Conservation (phyloP, 2,888 invertebrate species). For the Melanophora roralis region DNA sequence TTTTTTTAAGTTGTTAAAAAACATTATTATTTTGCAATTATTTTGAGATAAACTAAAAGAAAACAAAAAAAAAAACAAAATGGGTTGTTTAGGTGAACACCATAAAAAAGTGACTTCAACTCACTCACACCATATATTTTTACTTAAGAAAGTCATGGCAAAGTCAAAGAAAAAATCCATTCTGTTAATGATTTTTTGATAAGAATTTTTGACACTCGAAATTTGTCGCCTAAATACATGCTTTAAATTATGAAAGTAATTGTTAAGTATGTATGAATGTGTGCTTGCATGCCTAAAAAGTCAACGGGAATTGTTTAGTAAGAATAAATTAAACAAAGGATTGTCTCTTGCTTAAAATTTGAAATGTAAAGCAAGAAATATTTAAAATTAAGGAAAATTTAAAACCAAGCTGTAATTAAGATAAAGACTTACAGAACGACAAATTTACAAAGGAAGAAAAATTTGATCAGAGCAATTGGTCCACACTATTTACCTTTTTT, state of each 20-base stretch:
- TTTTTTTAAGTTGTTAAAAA: conserved; percentile 25
- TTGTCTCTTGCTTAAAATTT: too few species aligned
- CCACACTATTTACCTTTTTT: too few species aligned
- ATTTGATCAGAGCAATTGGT: too few species aligned
- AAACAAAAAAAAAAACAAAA: background rate
- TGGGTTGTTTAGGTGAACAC: background rate
- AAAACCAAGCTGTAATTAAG: too few species aligned
- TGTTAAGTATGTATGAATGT: background rate
- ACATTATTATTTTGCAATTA: background rate
- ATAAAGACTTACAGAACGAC: too few species aligned
- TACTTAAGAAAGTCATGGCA: conserved; percentile 11
- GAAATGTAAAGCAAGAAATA: too few species aligned
- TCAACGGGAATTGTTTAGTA: too few species aligned
- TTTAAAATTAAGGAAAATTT: too few species aligned
- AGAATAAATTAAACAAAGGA: too few species aligned
- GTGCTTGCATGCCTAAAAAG: background rate
- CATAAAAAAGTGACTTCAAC: background rate
- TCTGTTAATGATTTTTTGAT: conserved; percentile 7
- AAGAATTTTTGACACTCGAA: conserved; percentile 25
- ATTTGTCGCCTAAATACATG: conserved; percentile 39
- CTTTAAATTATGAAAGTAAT: too few species aligned
- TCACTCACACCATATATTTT: background rate
- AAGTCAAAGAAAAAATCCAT: conserved; percentile 18
- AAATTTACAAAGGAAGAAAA: too few species aligned
- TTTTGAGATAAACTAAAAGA: background rate